Base-by-base conservation (phyloP, 2,888 invertebrate genomes). In the Gortyna flavago region DNA sequence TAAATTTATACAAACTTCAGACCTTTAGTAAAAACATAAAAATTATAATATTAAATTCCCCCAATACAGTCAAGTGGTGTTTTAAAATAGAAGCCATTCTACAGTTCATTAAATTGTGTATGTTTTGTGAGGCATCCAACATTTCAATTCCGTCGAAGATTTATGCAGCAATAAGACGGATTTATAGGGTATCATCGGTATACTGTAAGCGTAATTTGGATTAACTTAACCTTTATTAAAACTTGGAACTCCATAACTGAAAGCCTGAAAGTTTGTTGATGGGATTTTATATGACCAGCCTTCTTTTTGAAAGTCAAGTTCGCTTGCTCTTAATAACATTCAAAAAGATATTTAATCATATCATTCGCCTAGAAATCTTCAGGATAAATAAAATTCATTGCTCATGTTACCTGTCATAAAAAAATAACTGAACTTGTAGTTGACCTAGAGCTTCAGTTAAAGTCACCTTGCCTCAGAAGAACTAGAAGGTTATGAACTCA, bases 21-120 rank as follows among this genome's bases (percentile, higher is more conserved):
- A 68, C 62, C 66, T 80, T 70, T 32, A 73, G 13, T 48, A 74
- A 38, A 62, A 32, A 62, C 5, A 44, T 51, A 66, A 71, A 54
- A 68, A 61, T 71, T 6, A n/a, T 71, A 51, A 54, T 51, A 72
- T 59, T 29, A n/a, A 77, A 71, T 51, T 57, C 35, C 16, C 41
- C 21, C 13, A 65, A 64, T 38, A 74, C 25, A 61, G 57, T 69
- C 16, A 35, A 75, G 8, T 65, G 38, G 35, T 29, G 4, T 72
- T 81, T 75, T 59, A 41, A 72, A 66, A 72, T 65, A 57, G 66
- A 71, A 82, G 13, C 61, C 25, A 74, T 85, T 82, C 62, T 68
- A 29, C 29, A 69, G 86, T 83, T 85, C 75, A 78, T 84, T 83
- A 78, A 82, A 85, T 72, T 78, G 72, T 81, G 59, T 85, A 72